phyloP scores from a whole-genome alignment of 2,113 vertebrate genomes.

The Catagonus wagneri region DNA sequence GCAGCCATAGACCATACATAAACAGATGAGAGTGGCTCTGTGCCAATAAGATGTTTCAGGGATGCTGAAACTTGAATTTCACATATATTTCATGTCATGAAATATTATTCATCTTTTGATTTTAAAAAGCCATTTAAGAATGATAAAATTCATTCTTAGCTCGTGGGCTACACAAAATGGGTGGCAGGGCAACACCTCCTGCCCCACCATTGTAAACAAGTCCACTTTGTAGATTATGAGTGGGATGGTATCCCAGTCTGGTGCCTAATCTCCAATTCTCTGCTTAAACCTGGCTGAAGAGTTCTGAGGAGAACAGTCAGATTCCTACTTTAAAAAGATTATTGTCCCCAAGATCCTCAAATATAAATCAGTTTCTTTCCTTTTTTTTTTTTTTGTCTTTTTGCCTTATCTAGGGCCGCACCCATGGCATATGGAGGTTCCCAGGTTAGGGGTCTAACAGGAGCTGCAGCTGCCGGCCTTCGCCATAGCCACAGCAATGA shows the following conservation, averaged over 20 bases:
- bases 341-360: not conserved
- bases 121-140: slow-evolving; percentile 46
- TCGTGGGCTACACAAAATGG: not conserved
- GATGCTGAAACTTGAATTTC: not conserved
- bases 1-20: not conserved
- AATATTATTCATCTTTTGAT: slow-evolving; percentile 8
- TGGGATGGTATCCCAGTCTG: not conserved
- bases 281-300: not conserved
- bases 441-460: too few species aligned
- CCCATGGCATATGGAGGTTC: too few species aligned
- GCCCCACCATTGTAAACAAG: not conserved
- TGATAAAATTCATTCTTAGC: slow-evolving; percentile 22
- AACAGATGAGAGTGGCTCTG: not conserved
- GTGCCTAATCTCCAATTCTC: not conserved
- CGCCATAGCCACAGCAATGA: too few species aligned
- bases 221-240: not conserved
- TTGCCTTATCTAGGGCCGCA: too few species aligned
- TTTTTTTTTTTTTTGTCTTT: too few species aligned
- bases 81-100: not conserved
- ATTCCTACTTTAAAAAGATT: not conserved
- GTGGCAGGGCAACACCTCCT: not conserved
- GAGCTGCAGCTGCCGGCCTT: too few species aligned
- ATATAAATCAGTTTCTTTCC: slow-evolving; percentile 39
- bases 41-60: not conserved
- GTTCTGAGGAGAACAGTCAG: not conserved